Base-by-base conservation (phyloP, 2,113 vertebrate genomes). In the Macroglossus sobrinus region DNA sequence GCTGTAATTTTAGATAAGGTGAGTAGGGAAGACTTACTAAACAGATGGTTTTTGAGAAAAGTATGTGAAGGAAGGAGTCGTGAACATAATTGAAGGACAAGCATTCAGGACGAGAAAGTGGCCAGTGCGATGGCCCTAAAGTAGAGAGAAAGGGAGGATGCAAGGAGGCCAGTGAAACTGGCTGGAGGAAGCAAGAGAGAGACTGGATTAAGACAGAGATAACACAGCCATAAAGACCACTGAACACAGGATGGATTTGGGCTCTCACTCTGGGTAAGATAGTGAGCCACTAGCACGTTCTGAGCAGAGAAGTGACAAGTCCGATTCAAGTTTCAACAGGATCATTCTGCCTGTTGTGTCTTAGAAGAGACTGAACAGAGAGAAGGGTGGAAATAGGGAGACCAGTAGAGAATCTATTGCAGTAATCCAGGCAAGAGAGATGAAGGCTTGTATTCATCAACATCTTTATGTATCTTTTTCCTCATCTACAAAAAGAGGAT, bases 361-460 rank as follows among this genome's bases (percentile, higher is more conserved):
- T 84, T 78, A 84, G 79, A 80, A 66, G 8, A 66, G 18, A 61
- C 24, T 16, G 7, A 88, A 35, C 40, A 66, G 47, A 75, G n/a
- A 84, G 43, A 68, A 64, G 7, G 33, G 19, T 43, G 10, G 72
- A 69, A 47, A 57, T 3, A 93, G 21, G 7, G 35, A 84, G 21
- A 68, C 7, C 15, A 79, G n/a, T 59, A 22, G 72, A 53, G 40
- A 86, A 63, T 64, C 43, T 7, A 18, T 15, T 53, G 1, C 28
- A 93, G 38, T 93, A 85, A 75, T 53, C 12, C 53, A 85, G 59
- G 28, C 87, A 91, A 85, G 76, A 93, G 43, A 84, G 55, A 84
- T 4, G n/a, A 59, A 61, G n/a, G 43, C 1, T 93, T 82, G 8
- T 30, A 45, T 55, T 61, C 68, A 45, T 10, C 57, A 35, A 30